Evolutionary conservation across 2,113 vertebrate genomes (phyloP).

Genomic region (Buteo buteo): DNA sequence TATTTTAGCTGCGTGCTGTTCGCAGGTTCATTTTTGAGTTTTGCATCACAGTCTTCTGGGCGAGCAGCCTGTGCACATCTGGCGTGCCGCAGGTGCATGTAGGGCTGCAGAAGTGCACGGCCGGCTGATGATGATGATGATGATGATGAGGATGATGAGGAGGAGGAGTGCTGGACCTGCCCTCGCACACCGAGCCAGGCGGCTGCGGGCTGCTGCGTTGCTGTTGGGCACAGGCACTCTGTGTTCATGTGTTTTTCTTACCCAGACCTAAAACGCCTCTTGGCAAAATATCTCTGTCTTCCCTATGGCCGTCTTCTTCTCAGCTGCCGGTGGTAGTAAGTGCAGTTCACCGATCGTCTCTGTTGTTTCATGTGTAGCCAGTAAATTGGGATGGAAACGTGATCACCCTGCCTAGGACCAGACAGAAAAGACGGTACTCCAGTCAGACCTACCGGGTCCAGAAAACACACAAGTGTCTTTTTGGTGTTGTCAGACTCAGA

Average conservation of each 20-base stretch:
- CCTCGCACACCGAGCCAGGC: rapidly evolving
- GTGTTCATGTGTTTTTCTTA: neutral
- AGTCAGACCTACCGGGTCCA: neutral
- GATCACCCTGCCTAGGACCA: neutral
- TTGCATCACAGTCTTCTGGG: neutral
- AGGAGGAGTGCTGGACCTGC: neutral
- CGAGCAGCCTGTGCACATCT: neutral
- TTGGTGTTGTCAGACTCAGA: neutral
- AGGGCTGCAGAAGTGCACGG: rapidly evolving
- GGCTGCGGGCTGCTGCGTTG: neutral
- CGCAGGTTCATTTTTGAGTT: neutral
- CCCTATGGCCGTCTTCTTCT: neutral
- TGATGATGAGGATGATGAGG: rapidly evolving
- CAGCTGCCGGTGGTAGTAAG: neutral
- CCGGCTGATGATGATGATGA: neutral
- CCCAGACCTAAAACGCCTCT: neutral
- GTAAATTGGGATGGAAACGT: neutral
- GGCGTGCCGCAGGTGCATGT: rapidly evolving
- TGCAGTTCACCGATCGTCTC: neutral
- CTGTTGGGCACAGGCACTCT: neutral
- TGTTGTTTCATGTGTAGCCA: neutral
- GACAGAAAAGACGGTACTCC: neutral
- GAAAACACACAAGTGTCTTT: neutral
- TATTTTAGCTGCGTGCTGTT: neutral
- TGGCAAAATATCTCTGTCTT: neutral